Evolutionary conservation across 2,113 vertebrate genomes (phyloP), one percentile per base, ranked within the genome.

Genomic region (Paradoxurus hermaphroditus): DNA sequence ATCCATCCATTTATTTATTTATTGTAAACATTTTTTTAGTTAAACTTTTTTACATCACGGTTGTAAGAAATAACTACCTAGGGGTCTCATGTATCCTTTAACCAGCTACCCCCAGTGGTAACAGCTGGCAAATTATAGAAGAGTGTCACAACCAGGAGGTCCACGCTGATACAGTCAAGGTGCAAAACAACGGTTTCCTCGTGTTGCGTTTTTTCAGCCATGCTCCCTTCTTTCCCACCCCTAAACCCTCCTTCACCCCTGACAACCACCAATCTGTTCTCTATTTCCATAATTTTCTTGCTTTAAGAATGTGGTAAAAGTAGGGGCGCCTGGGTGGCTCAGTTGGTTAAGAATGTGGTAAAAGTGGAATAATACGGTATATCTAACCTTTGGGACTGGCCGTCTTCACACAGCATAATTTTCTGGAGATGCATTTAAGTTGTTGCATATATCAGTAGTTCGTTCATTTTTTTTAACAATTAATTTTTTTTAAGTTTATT

Each of bases 281-380:
- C 44, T 85, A 41, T 23, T 34, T 86, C 82, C 67, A 16, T 51
- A 73, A 36, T 84, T 84, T 73, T 85, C 41, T 91, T 63, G 56
- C n/a, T 91, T 95, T 19, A 92, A 86, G 31, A 95, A 77, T 85
- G 16, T 62, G 91, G 27, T 59, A 62, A n/a, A n/a, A n/a, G n/a
- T n/a, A n/a, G n/a, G n/a, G n/a, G n/a, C n/a, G n/a, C n/a, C n/a
- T n/a, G n/a, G n/a, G n/a, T n/a, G n/a, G n/a, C n/a, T n/a, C n/a
- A n/a, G n/a, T n/a, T n/a, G n/a, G n/a, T n/a, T n/a, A n/a, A n/a
- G n/a, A n/a, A n/a, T n/a, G n/a, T n/a, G n/a, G n/a, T n/a, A n/a
- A n/a, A n/a, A n/a, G n/a, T 83, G 29, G 49, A 87, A 77, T 63
- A 34, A 86, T 53, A 75, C 13, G 39, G 46, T 27, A 56, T 44